Percentiles rank a stretch among this genome's conserved stretches.
phyloP scores from a whole-genome alignment of 2,797 vertebrate genomes.

The Anabacerthia variegaticeps region DNA sequence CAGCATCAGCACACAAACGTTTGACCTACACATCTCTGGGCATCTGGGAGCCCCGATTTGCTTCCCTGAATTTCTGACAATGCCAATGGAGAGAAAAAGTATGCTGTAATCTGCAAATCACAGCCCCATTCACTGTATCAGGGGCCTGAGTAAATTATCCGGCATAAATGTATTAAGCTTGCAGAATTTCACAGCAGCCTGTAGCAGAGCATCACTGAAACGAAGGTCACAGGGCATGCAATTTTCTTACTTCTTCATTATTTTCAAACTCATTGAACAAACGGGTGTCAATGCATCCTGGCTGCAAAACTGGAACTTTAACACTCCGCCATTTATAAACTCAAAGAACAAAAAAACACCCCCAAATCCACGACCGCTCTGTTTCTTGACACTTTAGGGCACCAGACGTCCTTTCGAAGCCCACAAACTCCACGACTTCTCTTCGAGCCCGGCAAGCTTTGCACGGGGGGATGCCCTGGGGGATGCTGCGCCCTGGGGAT shows the following conservation, averaged over 20 bases:
- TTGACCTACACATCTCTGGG: not conserved
- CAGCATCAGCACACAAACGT: not conserved
- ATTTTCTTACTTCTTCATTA: not conserved
- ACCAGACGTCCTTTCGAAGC: not conserved
- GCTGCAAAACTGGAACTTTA: not conserved
- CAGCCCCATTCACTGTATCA: not conserved
- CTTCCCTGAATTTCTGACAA: not conserved
- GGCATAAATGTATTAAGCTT: fast-evolving
- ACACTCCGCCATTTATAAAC: not conserved
- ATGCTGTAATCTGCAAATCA: not conserved
- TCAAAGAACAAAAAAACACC: too few relatives aligned
- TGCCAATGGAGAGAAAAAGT: not conserved
- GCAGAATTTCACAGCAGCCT: not conserved
- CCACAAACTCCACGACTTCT: not conserved
- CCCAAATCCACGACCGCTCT: fast-evolving
- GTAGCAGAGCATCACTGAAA: fast-evolving
- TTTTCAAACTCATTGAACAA: not conserved
- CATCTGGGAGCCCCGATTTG: fast-evolving
- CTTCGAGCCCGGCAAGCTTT: not conserved
- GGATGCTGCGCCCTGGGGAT: not conserved
- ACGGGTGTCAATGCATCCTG: fast-evolving
- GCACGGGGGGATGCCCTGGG: too few relatives aligned
- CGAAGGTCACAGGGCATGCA: not conserved
- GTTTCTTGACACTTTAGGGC: not conserved
- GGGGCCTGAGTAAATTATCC: not conserved